Conservation (phyloP, 1,140 invertebrate species). For the Drosophila cardini region DNA sequence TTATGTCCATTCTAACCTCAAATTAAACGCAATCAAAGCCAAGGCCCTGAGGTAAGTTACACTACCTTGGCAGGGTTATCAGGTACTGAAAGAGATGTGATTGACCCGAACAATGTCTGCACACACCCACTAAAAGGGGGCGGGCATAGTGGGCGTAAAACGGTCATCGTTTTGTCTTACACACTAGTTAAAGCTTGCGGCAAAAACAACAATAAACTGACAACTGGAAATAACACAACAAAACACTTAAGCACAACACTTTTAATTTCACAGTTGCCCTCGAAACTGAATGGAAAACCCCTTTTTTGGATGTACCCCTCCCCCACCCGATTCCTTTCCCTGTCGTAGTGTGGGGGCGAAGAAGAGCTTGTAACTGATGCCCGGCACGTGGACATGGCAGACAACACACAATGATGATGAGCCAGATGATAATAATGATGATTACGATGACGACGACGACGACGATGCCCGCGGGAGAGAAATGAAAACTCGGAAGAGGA, state of each 20-base stretch:
- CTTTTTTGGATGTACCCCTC: slow-evolving; percentile 1
- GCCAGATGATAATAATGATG: slow-evolving; percentile 29
- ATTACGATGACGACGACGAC: slow-evolving; percentile 38
- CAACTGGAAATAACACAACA: slow-evolving; percentile 61
- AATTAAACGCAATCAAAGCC: slow-evolving; percentile 36
- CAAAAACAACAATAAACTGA: slow-evolving; percentile 46
- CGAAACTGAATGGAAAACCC: slow-evolving; percentile 28
- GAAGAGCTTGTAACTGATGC: slow-evolving; percentile 76
- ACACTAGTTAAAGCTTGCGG: slow-evolving; percentile 75
- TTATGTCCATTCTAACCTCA: slow-evolving; percentile 33
- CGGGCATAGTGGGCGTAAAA: slow-evolving; percentile 7
- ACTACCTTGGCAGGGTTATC: background rate
- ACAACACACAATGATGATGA: slow-evolving; percentile 48
- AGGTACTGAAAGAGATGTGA: slow-evolving; percentile 39
- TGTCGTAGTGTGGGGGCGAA: background rate
- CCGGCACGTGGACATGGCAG: slow-evolving; percentile 72
- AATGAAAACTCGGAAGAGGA: background rate
- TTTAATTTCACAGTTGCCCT: slow-evolving; percentile 70
- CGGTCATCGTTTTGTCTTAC: slow-evolving; percentile 62
- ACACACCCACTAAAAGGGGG: slow-evolving; percentile 20
- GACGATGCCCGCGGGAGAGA: slow-evolving; percentile 24
- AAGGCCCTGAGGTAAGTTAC: background rate
- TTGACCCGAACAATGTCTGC: slow-evolving; percentile 65
- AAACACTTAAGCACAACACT: slow-evolving; percentile 80
- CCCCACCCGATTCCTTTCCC: background rate